phyloP scores from a whole-genome alignment of 1,140 invertebrate species.

The Bilobella aurantiaca region DNA sequence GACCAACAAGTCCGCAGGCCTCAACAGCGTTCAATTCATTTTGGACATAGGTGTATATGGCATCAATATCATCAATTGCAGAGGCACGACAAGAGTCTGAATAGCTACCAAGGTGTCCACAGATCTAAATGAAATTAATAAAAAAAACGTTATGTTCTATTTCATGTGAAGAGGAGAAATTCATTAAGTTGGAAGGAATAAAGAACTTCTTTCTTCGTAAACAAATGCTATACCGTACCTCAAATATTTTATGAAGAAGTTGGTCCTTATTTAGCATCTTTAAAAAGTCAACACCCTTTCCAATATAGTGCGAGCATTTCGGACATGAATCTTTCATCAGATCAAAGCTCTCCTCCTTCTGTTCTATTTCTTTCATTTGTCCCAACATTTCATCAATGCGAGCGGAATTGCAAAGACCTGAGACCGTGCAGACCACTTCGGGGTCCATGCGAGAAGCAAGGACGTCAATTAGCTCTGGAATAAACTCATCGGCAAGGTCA shows the following conservation, averaged over 20 bases:
- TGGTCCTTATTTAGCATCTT: constrained; percentile 21
- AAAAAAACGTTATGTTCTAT: no score
- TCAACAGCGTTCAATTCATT: constrained; percentile 52
- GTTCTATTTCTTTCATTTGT: constrained; percentile 37
- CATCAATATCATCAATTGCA: constrained; percentile 58
- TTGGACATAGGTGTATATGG: constrained; percentile 52
- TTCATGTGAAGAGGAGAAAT: neutral
- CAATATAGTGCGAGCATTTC: constrained; percentile 32
- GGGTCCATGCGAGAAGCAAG: constrained; percentile 68
- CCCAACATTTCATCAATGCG: constrained; percentile 55
- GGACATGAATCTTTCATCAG: constrained; percentile 23
- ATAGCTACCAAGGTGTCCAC: constrained; percentile 55
- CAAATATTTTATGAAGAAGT: constrained; percentile 21
- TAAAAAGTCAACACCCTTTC: constrained; percentile 18
- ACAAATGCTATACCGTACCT: constrained; percentile 28
- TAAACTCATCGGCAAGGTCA: constrained; percentile 69
- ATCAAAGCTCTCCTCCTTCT: constrained; percentile 15
- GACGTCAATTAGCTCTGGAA: constrained; percentile 75
- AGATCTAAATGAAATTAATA: constrained; percentile 43
- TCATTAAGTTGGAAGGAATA: neutral
- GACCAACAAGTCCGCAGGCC: constrained; percentile 62
- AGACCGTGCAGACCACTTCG: constrained; percentile 64
- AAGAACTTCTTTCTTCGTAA: no score
- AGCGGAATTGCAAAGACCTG: constrained; percentile 73
- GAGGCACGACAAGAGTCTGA: constrained; percentile 66